A percentile compares a stretch with the other conserved stretches of the same genome.
Conservation (phyloP, 2,888 invertebrate genomes). For the Ephialtes manifestator region DNA sequence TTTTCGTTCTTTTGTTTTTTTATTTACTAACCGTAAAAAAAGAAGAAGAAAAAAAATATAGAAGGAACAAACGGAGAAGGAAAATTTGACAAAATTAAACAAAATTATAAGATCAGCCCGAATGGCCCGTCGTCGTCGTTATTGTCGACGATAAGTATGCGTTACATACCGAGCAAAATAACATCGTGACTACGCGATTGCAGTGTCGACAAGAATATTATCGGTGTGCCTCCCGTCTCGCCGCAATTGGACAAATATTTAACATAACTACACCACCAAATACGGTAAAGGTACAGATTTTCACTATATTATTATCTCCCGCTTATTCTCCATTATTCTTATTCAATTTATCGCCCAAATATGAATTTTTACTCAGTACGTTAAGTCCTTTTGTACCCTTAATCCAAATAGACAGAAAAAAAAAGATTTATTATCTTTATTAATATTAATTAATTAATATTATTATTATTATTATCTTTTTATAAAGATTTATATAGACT, state of each 20-base stretch:
- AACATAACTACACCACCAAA: conserved; percentile 69
- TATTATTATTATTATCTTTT: no score
- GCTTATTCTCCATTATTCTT: not conserved
- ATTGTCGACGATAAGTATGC: conserved; percentile 64
- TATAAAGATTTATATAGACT: not conserved
- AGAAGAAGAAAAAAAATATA: not conserved
- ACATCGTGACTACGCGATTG: conserved; percentile 61
- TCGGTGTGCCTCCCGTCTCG: conserved; percentile 41
- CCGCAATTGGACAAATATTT: conserved; percentile 66
- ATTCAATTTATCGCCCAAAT: not conserved
- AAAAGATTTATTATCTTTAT: no score
- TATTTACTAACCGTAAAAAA: not conserved
- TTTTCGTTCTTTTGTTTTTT: not conserved
- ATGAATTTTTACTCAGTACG: no score
- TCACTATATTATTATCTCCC: not conserved
- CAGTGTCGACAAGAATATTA: conserved; percentile 58
- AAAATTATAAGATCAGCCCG: conserved; percentile 18
- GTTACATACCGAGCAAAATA: conserved; percentile 50
- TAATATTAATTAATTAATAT: no score
- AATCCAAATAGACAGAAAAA: no score
- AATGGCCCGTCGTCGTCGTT: conserved; percentile 56
- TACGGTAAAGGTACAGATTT: conserved; percentile 73
- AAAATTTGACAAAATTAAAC: not conserved
- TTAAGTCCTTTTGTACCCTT: no score
- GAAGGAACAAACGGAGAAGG: no score